Base-by-base conservation (phyloP, 2,113 vertebrate genomes). In the Camelus bactrianus region DNA sequence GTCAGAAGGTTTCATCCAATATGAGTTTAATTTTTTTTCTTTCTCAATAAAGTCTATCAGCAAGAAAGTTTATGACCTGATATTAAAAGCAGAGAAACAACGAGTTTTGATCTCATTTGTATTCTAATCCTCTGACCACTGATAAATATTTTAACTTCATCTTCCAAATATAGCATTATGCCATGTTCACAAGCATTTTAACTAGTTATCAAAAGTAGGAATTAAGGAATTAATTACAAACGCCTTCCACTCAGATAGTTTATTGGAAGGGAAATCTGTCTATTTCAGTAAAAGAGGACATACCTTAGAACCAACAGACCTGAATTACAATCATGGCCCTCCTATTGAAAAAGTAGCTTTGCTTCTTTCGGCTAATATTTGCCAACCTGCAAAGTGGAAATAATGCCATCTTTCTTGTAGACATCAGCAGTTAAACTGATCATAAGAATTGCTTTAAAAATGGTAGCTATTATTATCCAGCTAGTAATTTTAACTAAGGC, bases 141-240 rank as follows among this genome's bases (percentile, higher is more conserved):
- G 82, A 93, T 95, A 91, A 80, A 91, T 93, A 82, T 94, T 96
- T 93, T 85, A 94, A 67, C 70, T 72, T 22, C 9, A 65, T 91
- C 89, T 85, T 76, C 82, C 65, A 93, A 85, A 60, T 81, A 81
- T 8, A 93, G 32, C 50, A 86, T 91, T 85, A 77, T 50, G 15
- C n/a, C 54, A 81, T 38, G 19, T 77, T 81, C 72, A 89, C 54
- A 90, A 73, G 58, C 48, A 84, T 81, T 93, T 94, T 95, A 80
- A 95, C 32, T 72, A 80, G 52, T 89, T 96, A 91, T 73, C 89
- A 97, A 84, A 91, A 95, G 56, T 62, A 58, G 28, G 30, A 75
- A 86, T 83, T 75, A 94, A 79, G 28, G 30, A 75, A 86, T 83
- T 75, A 94, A 79, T 89, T 89, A n/a, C 32, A 32, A 75, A 86